phyloP scores from a whole-genome alignment of 2,797 vertebrate species.

The Macropus fuliginosus region DNA sequence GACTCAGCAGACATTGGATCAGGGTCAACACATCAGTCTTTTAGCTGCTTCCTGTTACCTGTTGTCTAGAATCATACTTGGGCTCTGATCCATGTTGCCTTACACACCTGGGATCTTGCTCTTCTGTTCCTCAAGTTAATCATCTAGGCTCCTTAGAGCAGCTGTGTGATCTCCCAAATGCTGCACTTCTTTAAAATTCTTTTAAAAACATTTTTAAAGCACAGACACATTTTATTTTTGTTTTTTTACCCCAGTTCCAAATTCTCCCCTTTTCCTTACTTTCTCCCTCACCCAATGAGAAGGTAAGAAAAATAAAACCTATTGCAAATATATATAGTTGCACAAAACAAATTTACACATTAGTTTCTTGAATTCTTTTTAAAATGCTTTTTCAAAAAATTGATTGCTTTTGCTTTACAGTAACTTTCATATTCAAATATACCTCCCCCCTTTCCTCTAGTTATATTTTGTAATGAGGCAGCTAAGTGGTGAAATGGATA shows the following conservation, averaged over 20 bases:
- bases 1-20: background rate
- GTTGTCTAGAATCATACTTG: background rate
- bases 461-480: background rate
- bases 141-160: background rate
- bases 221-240: background rate
- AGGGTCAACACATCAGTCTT: background rate
- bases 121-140: background rate
- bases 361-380: background rate
- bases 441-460: background rate
- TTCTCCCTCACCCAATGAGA: background rate
- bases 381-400: background rate
- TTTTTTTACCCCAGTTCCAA: background rate
- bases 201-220: background rate
- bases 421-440: background rate
- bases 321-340: background rate
- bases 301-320: background rate
- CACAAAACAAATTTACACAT: background rate
- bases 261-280: background rate
- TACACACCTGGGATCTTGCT: background rate
- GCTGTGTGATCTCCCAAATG: background rate
- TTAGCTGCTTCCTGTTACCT: background rate
- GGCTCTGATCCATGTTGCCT: background rate
- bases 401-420: background rate
- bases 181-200: background rate
- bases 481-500: too few species aligned